phyloP scores from a whole-genome alignment of 2,888 invertebrate species.

The Coremacera marginata region DNA sequence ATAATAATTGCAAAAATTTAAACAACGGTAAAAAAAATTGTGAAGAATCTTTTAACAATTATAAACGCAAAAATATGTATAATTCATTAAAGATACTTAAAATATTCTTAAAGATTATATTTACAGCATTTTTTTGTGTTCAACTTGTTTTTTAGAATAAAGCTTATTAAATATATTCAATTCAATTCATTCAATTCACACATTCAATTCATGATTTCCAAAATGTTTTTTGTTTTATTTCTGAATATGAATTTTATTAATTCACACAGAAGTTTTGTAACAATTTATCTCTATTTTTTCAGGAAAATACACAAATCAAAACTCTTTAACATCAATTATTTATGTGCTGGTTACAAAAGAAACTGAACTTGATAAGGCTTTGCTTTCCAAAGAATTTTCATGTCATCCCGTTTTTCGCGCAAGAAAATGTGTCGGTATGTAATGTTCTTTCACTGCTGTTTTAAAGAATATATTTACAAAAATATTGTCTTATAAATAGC shows the following conservation, averaged over 20 bases:
- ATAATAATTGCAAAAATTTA: not conserved
- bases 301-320: constrained; percentile 64
- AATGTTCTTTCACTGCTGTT: not conserved
- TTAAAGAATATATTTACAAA: not conserved
- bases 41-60: not conserved
- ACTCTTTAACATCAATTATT: constrained; percentile 60
- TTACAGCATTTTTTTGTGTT: too few relatives aligned
- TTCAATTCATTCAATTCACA: too few relatives aligned
- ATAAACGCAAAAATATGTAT: not conserved
- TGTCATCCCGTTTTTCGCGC: constrained; percentile 63
- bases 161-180: too few relatives aligned
- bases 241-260: too few relatives aligned
- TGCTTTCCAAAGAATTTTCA: constrained; percentile 50
- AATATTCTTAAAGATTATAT: too few relatives aligned
- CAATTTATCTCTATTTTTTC: too few relatives aligned
- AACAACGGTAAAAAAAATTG: not conserved
- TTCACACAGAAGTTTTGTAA: too few relatives aligned
- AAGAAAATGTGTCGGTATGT: constrained; percentile 63
- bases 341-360: constrained; percentile 60
- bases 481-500: constrained; percentile 24
- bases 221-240: too few relatives aligned
- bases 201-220: too few relatives aligned
- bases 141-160: too few relatives aligned
- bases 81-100: too few relatives aligned
- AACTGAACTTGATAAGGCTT: constrained; percentile 45